These are phyloP conservation scores for Myotis vivesi DNA, from an alignment of 2,797 vertebrate genomes.

Conservation along the genomic window DNA sequence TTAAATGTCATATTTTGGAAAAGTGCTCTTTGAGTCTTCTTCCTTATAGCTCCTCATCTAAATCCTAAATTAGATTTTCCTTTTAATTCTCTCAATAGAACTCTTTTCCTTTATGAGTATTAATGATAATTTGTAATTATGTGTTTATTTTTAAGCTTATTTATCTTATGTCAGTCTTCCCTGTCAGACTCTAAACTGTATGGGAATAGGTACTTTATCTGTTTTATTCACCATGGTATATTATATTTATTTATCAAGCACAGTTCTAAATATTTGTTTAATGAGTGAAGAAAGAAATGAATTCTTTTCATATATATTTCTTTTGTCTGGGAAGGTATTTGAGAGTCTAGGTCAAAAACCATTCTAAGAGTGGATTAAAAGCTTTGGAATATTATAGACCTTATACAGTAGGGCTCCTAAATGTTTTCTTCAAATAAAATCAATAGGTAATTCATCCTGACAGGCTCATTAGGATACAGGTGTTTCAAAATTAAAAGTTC, in stretches of 20 bases:
- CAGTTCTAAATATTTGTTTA: neutral
- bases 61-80: neutral
- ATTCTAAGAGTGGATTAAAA: neutral
- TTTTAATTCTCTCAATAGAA: neutral
- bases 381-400: neutral
- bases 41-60: neutral
- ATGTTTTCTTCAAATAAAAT: constrained; percentile 3
- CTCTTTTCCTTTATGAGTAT: neutral
- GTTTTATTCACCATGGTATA: neutral
- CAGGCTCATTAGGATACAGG: neutral
- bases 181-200: neutral
- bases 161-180: neutral
- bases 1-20: neutral
- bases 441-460: neutral
- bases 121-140: neutral
- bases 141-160: neutral
- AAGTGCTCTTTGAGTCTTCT: neutral
- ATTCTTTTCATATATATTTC: neutral
- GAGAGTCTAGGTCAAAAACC: neutral
- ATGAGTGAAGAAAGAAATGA: neutral
- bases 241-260: neutral
- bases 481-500: neutral
- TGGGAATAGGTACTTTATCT: neutral
- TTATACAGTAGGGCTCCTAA: neutral
- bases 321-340: neutral